Conservation (phyloP, 1,140 invertebrate species). For the Phocides pigmalion region DNA sequence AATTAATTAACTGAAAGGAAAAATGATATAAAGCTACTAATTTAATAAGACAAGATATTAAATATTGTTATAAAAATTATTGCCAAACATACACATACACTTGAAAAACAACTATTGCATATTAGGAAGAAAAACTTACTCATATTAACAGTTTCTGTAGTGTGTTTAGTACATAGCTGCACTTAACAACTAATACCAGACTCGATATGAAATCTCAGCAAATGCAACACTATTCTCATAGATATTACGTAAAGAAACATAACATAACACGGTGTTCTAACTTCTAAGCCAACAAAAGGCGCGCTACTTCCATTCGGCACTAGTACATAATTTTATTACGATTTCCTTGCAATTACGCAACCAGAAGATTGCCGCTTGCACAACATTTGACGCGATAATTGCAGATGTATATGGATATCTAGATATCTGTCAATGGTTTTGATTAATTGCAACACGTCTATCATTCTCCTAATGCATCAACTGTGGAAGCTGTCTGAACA, state of each 20-base stretch:
- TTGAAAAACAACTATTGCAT: too few species aligned
- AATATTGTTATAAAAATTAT: too few species aligned
- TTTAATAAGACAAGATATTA: too few species aligned
- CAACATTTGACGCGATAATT: constrained; percentile 58
- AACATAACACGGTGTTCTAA: constrained; percentile 56
- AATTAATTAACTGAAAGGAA: too few species aligned
- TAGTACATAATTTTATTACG: constrained; percentile 47
- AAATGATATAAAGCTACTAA: too few species aligned
- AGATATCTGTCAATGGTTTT: constrained; percentile 44
- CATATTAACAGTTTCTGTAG: too few species aligned
- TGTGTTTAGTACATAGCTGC: background rate
- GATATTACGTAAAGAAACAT: constrained; percentile 51
- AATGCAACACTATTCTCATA: constrained; percentile 46
- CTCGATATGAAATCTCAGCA: constrained; percentile 24
- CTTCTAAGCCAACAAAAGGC: constrained; percentile 55
- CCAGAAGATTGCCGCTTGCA: constrained; percentile 53
- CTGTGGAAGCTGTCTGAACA: background rate
- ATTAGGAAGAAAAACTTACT: too few species aligned
- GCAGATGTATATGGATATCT: constrained; percentile 46
- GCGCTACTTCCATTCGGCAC: constrained; percentile 59
- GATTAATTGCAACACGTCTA: constrained; percentile 41
- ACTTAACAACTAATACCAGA: background rate
- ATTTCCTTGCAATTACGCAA: constrained; percentile 59
- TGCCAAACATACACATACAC: too few species aligned
- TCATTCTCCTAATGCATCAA: constrained; percentile 40